phyloP scores from a whole-genome alignment of 2,888 invertebrate genomes.

The Melanophora roralis region DNA sequence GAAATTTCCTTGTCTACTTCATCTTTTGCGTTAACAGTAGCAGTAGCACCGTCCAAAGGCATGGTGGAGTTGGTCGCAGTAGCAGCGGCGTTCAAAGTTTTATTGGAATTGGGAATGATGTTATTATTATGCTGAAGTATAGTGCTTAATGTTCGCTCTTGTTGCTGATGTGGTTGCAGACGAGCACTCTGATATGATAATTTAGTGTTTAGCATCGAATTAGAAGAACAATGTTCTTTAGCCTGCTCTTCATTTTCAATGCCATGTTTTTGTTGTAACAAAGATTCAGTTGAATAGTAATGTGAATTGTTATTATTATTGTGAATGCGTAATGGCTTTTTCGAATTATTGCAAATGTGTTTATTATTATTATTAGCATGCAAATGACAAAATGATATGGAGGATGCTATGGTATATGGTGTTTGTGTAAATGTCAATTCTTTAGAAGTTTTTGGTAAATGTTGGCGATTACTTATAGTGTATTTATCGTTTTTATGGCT shows the following conservation, averaged over 20 bases:
- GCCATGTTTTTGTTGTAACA: conserved; percentile 36
- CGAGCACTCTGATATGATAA: conserved; percentile 62
- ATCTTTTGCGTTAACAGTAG: neutral
- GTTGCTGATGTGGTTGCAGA: conserved; percentile 40
- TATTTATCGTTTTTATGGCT: conserved; percentile 51
- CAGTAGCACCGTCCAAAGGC: neutral
- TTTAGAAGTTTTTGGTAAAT: conserved; percentile 59
- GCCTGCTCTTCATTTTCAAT: neutral
- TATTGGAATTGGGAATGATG: conserved; percentile 14
- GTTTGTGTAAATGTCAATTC: conserved; percentile 45
- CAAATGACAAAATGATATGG: conserved; percentile 37
- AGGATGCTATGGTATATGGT: conserved; percentile 25
- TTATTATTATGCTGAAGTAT: neutral
- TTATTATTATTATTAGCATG: conserved; percentile 23
- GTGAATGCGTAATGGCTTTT: conserved; percentile 3
- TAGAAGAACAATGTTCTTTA: conserved; percentile 21
- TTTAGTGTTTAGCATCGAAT: conserved; percentile 35
- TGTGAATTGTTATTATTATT: conserved; percentile 37
- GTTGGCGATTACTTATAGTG: conserved; percentile 64
- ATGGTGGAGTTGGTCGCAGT: conserved; percentile 8
- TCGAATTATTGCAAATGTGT: neutral
- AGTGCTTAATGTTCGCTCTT: conserved; percentile 10
- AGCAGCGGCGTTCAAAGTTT: neutral
- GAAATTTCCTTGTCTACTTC: conserved; percentile 53
- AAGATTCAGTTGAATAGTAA: conserved; percentile 59